Conservation (phyloP, 2,797 vertebrate species). For the Sebastes vulpes region DNA sequence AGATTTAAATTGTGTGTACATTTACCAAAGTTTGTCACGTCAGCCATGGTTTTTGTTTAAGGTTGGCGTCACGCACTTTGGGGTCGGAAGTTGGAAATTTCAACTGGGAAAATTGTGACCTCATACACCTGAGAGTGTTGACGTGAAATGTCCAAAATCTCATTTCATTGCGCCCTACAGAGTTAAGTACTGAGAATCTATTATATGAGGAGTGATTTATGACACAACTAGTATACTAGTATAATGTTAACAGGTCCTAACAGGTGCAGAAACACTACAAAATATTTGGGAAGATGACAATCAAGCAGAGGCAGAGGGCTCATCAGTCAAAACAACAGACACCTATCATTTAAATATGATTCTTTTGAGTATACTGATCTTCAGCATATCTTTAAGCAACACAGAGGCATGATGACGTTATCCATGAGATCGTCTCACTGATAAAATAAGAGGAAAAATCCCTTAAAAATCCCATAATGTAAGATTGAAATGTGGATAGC, state of each 20-base stretch:
- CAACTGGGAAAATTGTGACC: too few relatives aligned
- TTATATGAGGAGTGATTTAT: neutral
- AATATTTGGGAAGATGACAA: neutral
- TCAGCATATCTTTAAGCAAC: neutral
- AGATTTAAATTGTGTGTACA: too few relatives aligned
- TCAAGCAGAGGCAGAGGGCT: neutral
- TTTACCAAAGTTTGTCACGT: too few relatives aligned
- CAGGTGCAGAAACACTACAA: neutral
- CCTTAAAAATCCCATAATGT: neutral
- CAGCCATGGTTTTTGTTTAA: too few relatives aligned
- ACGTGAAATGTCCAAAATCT: neutral
- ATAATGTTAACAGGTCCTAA: neutral
- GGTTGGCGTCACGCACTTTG: too few relatives aligned
- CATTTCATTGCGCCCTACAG: neutral
- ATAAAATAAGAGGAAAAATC: neutral
- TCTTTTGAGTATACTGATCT: neutral
- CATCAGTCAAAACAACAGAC: neutral
- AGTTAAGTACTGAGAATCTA: neutral
- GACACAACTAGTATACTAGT: neutral
- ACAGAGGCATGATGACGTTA: neutral
- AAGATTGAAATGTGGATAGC: neutral
- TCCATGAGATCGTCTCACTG: neutral
- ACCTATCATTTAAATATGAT: neutral
- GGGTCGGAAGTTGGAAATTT: too few relatives aligned
- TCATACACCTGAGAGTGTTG: neutral